Evolutionary conservation across 2,797 vertebrate species (phyloP).

Genomic region (Dendrocincla tyrannina): DNA sequence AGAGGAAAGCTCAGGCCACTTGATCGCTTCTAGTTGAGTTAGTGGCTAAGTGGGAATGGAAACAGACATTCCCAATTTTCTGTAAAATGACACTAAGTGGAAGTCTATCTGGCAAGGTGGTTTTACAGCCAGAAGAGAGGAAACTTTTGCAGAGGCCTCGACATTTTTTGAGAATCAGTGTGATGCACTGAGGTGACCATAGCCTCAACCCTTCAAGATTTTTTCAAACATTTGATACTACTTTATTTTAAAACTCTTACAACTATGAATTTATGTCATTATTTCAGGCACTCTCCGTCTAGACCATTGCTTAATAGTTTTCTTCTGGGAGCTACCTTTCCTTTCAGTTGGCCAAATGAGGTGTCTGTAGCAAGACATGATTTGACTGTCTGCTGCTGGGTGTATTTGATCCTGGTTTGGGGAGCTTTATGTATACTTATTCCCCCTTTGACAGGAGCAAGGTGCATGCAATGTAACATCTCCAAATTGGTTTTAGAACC

Average conservation of each 20-base stretch:
- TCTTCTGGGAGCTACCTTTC: neutral
- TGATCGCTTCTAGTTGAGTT: neutral
- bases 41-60: neutral
- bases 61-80: neutral
- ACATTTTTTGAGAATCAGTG: neutral
- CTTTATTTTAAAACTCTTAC: neutral
- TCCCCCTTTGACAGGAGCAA: neutral
- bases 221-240: neutral
- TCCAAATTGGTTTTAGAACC: neutral
- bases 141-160: neutral
- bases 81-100: neutral
- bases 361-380: neutral
- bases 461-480: neutral
- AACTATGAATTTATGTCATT: neutral
- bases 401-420: neutral
- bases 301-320: neutral
- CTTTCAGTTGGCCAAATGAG: neutral
- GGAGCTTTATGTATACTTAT: neutral
- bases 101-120: neutral
- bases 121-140: neutral
- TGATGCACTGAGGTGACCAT: neutral
- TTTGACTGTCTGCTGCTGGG: rapidly evolving
- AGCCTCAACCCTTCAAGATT: neutral
- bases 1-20: neutral
- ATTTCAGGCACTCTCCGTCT: neutral